These are phyloP conservation scores for Saimiri boliviensis DNA, from an alignment of 2,113 vertebrate genomes.

Conservation along the genomic window DNA sequence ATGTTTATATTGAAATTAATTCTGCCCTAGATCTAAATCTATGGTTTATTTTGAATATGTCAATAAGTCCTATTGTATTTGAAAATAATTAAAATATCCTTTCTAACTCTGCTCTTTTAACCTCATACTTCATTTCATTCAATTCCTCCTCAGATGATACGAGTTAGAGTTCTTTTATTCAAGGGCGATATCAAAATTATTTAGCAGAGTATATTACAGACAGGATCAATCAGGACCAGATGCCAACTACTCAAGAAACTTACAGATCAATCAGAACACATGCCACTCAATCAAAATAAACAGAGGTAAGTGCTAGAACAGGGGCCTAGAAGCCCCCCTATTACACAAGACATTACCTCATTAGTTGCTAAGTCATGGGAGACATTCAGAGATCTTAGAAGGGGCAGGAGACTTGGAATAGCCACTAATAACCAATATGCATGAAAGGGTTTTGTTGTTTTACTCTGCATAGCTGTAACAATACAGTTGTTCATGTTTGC, in stretches of 20 bases:
- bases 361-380: neutral
- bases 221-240: neutral
- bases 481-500: neutral
- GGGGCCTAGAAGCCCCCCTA: neutral
- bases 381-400: neutral
- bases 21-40: neutral
- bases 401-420: neutral
- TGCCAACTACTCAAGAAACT: neutral
- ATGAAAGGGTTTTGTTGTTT: neutral
- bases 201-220: neutral
- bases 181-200: neutral
- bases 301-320: neutral
- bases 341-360: neutral
- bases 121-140: neutral
- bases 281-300: neutral
- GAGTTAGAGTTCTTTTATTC: neutral
- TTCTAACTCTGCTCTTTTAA: neutral
- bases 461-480: neutral
- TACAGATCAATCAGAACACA: neutral
- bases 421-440: neutral
- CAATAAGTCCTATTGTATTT: neutral
- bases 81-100: neutral
- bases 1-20: neutral
- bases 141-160: neutral
- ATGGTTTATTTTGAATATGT: neutral